phyloP scores from a whole-genome alignment of 2,888 invertebrate genomes.

The Galerucella pusilla region DNA sequence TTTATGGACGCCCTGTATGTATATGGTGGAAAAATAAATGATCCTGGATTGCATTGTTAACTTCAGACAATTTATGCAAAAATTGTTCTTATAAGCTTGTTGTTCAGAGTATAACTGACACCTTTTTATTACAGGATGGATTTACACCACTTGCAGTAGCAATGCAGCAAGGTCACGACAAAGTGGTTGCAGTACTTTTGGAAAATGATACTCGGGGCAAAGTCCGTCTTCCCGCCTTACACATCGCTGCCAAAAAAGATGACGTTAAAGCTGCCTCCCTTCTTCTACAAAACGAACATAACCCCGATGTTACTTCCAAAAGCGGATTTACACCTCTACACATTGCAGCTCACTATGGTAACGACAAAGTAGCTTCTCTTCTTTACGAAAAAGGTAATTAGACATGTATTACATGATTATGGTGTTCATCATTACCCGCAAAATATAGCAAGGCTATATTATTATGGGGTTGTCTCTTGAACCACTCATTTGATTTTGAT shows the following conservation, averaged over 20 bases:
- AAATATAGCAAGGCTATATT: no score
- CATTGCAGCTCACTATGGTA: slow-evolving; percentile 98
- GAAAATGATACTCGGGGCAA: slow-evolving; percentile 98
- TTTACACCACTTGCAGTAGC: slow-evolving; percentile 98
- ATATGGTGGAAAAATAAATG: no score
- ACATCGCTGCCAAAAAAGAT: slow-evolving; percentile 99
- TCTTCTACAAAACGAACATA: slow-evolving; percentile 91
- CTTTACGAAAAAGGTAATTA: slow-evolving; percentile 76
- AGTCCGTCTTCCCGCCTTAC: slow-evolving; percentile 94
- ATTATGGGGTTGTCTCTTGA: no score
- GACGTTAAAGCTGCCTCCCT: slow-evolving; percentile 96
- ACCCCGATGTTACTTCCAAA: slow-evolving; percentile 96
- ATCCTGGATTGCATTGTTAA: no score
- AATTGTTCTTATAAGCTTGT: no score
- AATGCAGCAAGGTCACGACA: slow-evolving; percentile 98
- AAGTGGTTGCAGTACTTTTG: slow-evolving; percentile 93
- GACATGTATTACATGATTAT: background rate
- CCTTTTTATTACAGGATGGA: slow-evolving; percentile 78
- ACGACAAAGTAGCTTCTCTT: slow-evolving; percentile 77
- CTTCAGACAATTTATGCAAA: no score
- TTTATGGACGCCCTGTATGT: no score
- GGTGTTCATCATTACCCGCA: no score
- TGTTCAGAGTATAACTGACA: no score
- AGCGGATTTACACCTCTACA: slow-evolving; percentile 98
- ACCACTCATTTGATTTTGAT: no score